These are phyloP conservation scores for Strix aluco DNA, from an alignment of 2,113 vertebrate species.

Conservation along the genomic window DNA sequence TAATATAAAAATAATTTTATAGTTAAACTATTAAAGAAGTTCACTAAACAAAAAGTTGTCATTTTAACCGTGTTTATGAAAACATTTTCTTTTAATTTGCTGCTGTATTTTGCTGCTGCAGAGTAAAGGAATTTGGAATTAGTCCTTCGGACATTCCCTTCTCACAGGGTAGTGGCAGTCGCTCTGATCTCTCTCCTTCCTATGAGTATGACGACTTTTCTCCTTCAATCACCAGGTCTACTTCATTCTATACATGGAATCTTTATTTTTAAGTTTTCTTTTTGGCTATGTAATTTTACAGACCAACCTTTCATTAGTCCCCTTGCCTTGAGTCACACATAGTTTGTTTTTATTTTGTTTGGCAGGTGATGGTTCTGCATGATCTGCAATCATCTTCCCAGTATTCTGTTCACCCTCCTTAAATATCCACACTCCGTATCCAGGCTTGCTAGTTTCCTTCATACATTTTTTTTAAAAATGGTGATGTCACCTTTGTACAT, in stretches of 20 bases:
- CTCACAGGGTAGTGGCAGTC: slow-evolving; percentile 90
- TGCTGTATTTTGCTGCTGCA: slow-evolving; percentile 83
- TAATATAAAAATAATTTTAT: not conserved
- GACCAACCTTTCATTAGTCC: slow-evolving; percentile 61
- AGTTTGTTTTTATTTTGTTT: slow-evolving; percentile 72
- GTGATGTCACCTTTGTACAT: slow-evolving; percentile 73
- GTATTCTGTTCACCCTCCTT: slow-evolving; percentile 68
- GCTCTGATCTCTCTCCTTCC: slow-evolving; percentile 93
- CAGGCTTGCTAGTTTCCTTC: slow-evolving; percentile 57
- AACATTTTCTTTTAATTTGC: slow-evolving; percentile 78
- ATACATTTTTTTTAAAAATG: slow-evolving; percentile 20
- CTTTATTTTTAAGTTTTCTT: slow-evolving; percentile 63
- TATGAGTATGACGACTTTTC: slow-evolving; percentile 92
- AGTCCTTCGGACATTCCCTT: slow-evolving; percentile 99
- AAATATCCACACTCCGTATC: slow-evolving; percentile 53
- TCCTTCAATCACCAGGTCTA: slow-evolving; percentile 85
- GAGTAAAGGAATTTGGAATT: slow-evolving; percentile 99
- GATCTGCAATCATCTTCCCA: slow-evolving; percentile 70
- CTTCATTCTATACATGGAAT: slow-evolving; percentile 73
- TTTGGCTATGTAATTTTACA: slow-evolving; percentile 40
- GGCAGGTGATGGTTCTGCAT: slow-evolving; percentile 76
- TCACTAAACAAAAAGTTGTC: slow-evolving; percentile 50
- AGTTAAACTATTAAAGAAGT: not conserved
- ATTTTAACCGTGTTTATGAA: slow-evolving; percentile 69
- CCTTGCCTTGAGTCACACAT: slow-evolving; percentile 52